A percentile compares a stretch with the other conserved stretches of the same genome.
These are phyloP conservation scores for Mus spretus DNA, from an alignment of 2,797 vertebrate species.

Conservation along the genomic window DNA sequence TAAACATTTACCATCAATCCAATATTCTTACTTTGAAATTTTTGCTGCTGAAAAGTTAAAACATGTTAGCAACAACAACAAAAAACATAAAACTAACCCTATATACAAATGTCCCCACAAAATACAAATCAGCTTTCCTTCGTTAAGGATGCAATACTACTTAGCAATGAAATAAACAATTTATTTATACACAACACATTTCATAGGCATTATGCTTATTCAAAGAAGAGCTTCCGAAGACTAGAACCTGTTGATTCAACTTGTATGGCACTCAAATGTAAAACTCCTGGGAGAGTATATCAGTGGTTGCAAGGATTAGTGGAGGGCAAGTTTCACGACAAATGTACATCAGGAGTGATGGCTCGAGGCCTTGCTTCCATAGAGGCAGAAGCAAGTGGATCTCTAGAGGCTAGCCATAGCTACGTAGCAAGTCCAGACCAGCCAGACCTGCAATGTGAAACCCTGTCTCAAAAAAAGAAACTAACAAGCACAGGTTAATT, in stretches of 20 bases:
- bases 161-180: background rate
- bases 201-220: slow-evolving; percentile 21
- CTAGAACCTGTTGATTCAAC: background rate
- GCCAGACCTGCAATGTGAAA: background rate
- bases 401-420: background rate
- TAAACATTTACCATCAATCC: background rate
- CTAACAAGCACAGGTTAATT: background rate
- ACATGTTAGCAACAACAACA: background rate
- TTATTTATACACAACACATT: background rate
- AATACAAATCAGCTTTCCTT: background rate
- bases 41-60: slow-evolving; percentile 28
- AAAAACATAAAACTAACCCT: background rate
- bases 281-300: background rate
- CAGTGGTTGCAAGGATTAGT: background rate
- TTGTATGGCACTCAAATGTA: background rate
- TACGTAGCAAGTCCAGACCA: background rate
- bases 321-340: background rate
- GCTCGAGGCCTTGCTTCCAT: background rate
- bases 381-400: background rate
- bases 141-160: background rate
- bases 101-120: background rate
- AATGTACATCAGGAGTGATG: background rate
- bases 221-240: slow-evolving; percentile 4
- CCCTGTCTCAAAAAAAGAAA: background rate
- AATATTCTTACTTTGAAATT: background rate